Base-by-base conservation (phyloP, 2,888 invertebrate species). In the Tineola bisselliella region DNA sequence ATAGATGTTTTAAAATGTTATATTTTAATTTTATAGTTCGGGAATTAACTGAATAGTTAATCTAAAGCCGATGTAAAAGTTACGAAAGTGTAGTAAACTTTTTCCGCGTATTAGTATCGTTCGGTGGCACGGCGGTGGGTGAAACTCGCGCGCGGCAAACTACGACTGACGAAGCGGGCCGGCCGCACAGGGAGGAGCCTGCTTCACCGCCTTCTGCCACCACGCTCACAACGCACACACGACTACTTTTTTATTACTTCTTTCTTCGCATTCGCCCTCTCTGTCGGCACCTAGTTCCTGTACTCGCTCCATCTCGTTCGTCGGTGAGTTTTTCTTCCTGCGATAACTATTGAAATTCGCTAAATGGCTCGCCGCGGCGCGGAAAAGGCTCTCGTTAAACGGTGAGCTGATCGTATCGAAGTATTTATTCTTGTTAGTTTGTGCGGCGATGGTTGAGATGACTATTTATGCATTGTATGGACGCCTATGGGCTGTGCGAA, bases 291-390 rank as follows among this genome's bases (percentile, higher is more conserved):
- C 66, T 66, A 66, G 63, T 66, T 68, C 70, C 65, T 67, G 64
- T 64, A 68, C 69, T 71, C 71, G 71, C 68, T 65, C 73, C 73
- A 72, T 84, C 84, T 72, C 78, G 71, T 72, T 83, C 81, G 67
- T 58, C 69, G 73, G 71, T 70, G 80, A 82, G 84, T 84, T 84
- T 86, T 86, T 87, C 86, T 84, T 81, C 75, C 72, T 75, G 83
- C 78, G 86, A 83, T 87, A 86, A 84, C 86, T 87, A 86, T 87
- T 84, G 86, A 87, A 86, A 86, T 86, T 86, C 83, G 86, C 86
- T 86, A 86, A 87, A 87, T 79, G 82, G 82, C 79, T 84, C 82
- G 77, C 83, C 81, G 81, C 83, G 80, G 80, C 77, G 82, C 78
- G 84, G 86, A 84, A 87, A 86, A 84, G 84, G 81, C 80, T 76